Base-by-base conservation (phyloP, 2,113 vertebrate genomes). In the Hyaena hyaena region DNA sequence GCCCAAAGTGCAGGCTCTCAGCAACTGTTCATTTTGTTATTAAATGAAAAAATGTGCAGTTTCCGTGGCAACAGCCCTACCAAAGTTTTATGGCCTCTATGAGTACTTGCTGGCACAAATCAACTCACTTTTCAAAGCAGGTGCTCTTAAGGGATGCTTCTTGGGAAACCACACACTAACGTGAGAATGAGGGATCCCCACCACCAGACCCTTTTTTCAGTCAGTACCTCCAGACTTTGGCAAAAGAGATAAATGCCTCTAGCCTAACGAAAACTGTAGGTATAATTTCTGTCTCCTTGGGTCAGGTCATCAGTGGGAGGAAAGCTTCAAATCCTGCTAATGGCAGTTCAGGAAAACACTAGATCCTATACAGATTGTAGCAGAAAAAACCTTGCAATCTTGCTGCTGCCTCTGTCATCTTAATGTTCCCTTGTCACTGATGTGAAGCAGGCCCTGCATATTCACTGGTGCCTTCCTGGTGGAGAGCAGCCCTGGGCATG, bases 31-130 rank as follows among this genome's bases (percentile, higher is more conserved):
- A 82, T 97, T 98, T 98, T 97, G 53, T 86, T 88, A 11, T 96
- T 96, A 96, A 97, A 97, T 93, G 96, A 95, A 95, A 93, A 96
- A 77, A 92, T 94, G 71, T 96, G 65, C 43, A 77, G 96, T 98
- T 98, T 95, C 97, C 93, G 96, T 97, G 96, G 95, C 88, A 98
- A 98, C 12, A 23, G 15, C 24, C 93, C 90, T 97, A 81, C 96
- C 86, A 85, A 92, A 97, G 88, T 92, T 98, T 98, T 95, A 90
- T 91, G 95, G 88, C 95, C 97, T 98, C 92, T 96, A 10, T 73
- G 91, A 97, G 61, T 35, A 0, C 90, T 91, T 90, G 76, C 84
- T 95, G 80, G 92, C 96, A 86, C 94, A 96, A 45, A 80, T 88
- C 79, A 81, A 39, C 88, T 93, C 80, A 91, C 39, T 94, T 96